A percentile compares a stretch with the other conserved stretches of the same genome.
These are phyloP conservation scores for Macropis europaea DNA, from an alignment of 2,888 invertebrate species.

Conservation along the genomic window DNA sequence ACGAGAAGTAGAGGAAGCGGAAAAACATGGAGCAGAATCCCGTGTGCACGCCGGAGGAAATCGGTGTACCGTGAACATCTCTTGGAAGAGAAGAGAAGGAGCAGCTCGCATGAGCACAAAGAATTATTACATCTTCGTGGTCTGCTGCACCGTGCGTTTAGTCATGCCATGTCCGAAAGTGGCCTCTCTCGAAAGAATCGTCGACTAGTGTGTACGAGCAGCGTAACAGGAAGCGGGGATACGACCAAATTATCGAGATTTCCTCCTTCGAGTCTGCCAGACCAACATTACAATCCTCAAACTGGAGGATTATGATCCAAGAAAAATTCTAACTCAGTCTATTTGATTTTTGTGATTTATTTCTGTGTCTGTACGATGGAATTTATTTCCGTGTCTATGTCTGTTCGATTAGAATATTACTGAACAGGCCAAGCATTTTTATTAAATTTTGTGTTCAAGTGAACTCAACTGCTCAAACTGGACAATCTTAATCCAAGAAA, in stretches of 20 bases:
- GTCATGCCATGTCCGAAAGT: slow-evolving; percentile 63
- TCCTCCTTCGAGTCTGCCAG: slow-evolving; percentile 38
- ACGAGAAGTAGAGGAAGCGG: slow-evolving; percentile 11
- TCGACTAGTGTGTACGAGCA: slow-evolving; percentile 26
- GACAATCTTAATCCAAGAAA: no score
- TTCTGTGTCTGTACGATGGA: no score
- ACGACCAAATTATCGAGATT: slow-evolving; percentile 46
- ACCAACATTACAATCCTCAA: no score
- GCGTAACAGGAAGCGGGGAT: slow-evolving; percentile 41
- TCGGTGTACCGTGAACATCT: slow-evolving; percentile 51
- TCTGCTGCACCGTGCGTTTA: slow-evolving; percentile 67
- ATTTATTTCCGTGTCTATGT: no score
- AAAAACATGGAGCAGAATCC: slow-evolving; percentile 26
- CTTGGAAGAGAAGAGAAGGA: slow-evolving; percentile 37
- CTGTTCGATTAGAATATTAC: no score
- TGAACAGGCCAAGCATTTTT: no score
- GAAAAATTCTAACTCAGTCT: no score
- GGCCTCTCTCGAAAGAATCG: slow-evolving; percentile 44
- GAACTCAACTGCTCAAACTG: no score
- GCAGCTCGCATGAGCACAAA: slow-evolving; percentile 65
- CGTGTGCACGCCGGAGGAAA: slow-evolving; percentile 46
- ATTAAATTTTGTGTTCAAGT: no score
- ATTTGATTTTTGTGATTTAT: no score
- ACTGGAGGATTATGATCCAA: no score
- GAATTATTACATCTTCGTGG: slow-evolving; percentile 77